Evolutionary conservation across 2,797 vertebrate species (phyloP).

Genomic region (Halcyon leucocephala): DNA sequence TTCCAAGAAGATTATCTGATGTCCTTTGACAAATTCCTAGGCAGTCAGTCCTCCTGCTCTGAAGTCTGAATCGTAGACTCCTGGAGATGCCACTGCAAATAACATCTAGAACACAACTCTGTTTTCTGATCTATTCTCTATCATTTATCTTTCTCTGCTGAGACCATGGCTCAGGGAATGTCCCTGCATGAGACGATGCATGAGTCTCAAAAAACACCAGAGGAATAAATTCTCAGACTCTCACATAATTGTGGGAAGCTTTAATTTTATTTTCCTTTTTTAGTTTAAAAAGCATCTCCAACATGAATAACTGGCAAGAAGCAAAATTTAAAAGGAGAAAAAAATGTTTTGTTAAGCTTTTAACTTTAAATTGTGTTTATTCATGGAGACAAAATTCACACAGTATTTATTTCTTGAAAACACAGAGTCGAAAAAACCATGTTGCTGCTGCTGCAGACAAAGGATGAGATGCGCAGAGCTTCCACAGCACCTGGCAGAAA

Average conservation of each 20-base stretch:
- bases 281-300: neutral
- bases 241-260: neutral
- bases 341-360: neutral
- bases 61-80: neutral
- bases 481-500: neutral
- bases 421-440: conserved; percentile 9
- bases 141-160: neutral
- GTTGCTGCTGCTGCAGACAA: conserved; percentile 42
- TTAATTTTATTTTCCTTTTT: neutral
- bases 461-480: neutral
- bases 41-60: neutral
- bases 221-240: neutral
- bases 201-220: neutral
- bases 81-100: neutral
- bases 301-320: neutral
- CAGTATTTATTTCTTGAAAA: conserved; percentile 63
- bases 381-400: conserved; percentile 51
- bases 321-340: neutral
- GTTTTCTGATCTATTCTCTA: neutral
- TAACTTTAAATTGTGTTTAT: conserved; percentile 37
- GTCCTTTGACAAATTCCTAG: neutral
- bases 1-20: neutral
- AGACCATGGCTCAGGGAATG: neutral
- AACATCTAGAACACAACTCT: neutral
- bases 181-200: neutral